Conservation (phyloP, 2,888 invertebrate genomes). For the Aethes cnicana region DNA sequence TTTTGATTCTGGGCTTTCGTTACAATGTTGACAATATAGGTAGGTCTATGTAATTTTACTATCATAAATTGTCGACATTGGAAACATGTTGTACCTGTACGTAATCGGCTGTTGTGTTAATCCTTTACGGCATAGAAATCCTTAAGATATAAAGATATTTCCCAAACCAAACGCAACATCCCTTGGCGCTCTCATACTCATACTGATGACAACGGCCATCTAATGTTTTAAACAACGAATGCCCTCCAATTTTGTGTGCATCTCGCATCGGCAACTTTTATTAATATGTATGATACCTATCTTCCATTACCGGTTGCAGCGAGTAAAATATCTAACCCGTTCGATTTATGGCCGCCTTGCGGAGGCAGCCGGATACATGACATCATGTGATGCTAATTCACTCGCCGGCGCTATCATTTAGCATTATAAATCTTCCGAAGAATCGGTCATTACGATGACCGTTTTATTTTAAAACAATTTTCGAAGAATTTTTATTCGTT, state of each 20-base stretch:
- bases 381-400: conserved; percentile 73
- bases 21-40: no score
- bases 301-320: conserved; percentile 70
- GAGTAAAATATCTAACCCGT: conserved; percentile 64
- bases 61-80: no score
- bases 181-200: background rate
- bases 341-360: conserved; percentile 66
- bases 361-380: conserved; percentile 72
- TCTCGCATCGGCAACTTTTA: conserved; percentile 73
- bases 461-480: conserved; percentile 38
- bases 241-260: conserved; percentile 73
- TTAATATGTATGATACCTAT: conserved; percentile 59
- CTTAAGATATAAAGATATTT: no score
- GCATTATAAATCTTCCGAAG: conserved; percentile 57
- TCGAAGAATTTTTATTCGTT: conserved; percentile 23
- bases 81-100: no score
- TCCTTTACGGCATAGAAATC: no score
- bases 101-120: no score
- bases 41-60: no score
- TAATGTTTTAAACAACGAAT: conserved; percentile 72
- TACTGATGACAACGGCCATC: conserved; percentile 41
- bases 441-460: conserved; percentile 49
- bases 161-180: background rate
- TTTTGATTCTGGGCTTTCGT: no score
- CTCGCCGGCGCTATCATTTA: conserved; percentile 61